Evolutionary conservation across 2,113 vertebrate species (phyloP).

Genomic region (Ailurus styani): DNA sequence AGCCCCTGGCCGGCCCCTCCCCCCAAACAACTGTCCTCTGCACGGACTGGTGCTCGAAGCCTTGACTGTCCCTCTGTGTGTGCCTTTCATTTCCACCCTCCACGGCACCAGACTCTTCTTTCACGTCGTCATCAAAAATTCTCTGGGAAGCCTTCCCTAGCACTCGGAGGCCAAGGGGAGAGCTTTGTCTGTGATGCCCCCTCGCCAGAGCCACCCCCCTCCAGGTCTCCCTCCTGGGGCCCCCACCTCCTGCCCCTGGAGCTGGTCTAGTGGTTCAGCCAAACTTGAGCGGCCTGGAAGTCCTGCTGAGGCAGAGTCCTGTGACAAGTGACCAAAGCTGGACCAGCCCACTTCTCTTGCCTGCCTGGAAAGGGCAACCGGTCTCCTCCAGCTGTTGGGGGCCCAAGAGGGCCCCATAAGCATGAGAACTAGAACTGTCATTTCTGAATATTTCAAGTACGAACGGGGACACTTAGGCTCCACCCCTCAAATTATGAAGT

Average conservation of each 20-base stretch:
- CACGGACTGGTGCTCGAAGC: fast-evolving
- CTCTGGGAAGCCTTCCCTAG: not conserved
- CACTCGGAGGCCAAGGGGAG: too few relatives aligned
- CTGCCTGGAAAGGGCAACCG: not conserved
- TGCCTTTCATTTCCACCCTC: not conserved
- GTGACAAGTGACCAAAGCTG: not conserved
- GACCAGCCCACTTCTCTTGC: not conserved
- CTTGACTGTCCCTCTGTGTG: not conserved
- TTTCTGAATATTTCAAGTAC: not conserved
- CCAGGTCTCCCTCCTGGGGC: not conserved
- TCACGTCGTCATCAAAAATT: not conserved
- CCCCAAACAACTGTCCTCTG: not conserved
- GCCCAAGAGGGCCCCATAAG: not conserved
- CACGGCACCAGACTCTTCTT: not conserved
- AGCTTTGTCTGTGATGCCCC: not conserved
- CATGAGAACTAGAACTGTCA: not conserved
- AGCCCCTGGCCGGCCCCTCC: fast-evolving
- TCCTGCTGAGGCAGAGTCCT: not conserved
- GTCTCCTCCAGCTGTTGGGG: not conserved
- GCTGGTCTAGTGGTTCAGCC: not conserved
- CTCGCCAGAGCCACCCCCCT: not conserved
- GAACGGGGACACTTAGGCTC: not conserved
- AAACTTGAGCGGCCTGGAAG: not conserved
- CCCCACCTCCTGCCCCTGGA: not conserved
- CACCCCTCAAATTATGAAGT: not conserved